These are phyloP conservation scores for Marmota monax DNA, from an alignment of 2,113 vertebrate genomes.

Conservation along the genomic window DNA sequence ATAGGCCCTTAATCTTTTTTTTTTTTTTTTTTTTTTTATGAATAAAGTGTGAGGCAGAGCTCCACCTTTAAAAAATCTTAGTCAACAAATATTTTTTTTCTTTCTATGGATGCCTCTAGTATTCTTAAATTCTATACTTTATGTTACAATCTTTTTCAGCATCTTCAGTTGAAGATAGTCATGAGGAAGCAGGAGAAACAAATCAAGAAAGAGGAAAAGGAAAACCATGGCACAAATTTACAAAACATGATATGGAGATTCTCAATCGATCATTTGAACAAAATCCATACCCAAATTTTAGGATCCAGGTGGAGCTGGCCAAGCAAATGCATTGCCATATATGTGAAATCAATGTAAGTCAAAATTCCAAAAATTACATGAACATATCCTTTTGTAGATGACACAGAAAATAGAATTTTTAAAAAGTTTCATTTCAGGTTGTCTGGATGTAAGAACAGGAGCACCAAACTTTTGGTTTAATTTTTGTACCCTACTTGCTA, in stretches of 20 bases:
- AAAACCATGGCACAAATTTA: neutral
- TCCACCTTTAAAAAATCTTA: neutral
- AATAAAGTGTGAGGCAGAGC: no score
- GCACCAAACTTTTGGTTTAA: no score
- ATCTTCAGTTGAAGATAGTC: neutral
- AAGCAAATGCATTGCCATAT: neutral
- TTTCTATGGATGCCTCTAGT: neutral
- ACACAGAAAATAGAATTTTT: neutral
- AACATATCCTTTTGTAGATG: neutral
- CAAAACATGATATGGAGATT: neutral
- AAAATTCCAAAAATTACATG: neutral
- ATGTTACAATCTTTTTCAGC: neutral
- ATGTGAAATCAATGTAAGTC: neutral
- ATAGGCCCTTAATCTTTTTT: no score
- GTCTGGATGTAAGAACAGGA: no score
- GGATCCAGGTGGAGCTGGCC: neutral
- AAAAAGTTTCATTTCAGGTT: no score
- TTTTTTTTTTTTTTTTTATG: neutral
- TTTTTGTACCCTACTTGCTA: no score
- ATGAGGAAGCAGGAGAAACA: neutral
- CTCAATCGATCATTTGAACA: neutral
- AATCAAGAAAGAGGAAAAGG: fast-evolving
- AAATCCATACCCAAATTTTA: neutral
- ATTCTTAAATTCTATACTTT: neutral
- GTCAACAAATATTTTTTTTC: neutral